Evolutionary conservation across 2,888 invertebrate genomes (phyloP).

Genomic region (Phyllotreta striolata): DNA sequence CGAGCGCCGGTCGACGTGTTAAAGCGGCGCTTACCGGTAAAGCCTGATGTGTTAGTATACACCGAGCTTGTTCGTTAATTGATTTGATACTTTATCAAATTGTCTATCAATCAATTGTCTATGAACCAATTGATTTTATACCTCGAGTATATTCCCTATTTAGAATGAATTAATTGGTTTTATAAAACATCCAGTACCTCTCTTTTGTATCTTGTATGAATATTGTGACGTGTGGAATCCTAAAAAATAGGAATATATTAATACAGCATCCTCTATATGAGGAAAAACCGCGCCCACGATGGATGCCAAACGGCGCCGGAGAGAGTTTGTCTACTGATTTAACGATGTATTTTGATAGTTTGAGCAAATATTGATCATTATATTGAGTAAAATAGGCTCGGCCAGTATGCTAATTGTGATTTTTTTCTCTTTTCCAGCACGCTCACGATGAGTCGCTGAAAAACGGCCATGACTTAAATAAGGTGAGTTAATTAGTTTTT

Average conservation of each 20-base stretch:
- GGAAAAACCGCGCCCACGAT: constrained; percentile 11
- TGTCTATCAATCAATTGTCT: no score
- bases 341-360: constrained; percentile 14
- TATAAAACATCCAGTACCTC: no score
- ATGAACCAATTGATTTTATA: no score
- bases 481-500: constrained; percentile 53
- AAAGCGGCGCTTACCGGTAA: no score
- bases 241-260: constrained; percentile 1
- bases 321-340: constrained; percentile 15
- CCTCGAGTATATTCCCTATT: no score
- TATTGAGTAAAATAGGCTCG: constrained; percentile 12
- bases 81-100: no score
- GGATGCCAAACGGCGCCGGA: constrained; percentile 11
- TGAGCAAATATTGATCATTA: constrained; percentile 20
- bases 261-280: constrained; percentile 3
- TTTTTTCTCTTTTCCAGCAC: constrained; percentile 61
- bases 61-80: no score
- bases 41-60: no score
- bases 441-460: constrained; percentile 61
- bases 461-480: constrained; percentile 60
- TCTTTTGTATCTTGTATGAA: no score
- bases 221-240: background rate
- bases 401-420: constrained; percentile 1
- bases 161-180: no score
- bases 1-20: constrained; percentile 2